Evolutionary conservation across 1,140 invertebrate genomes (phyloP), one percentile per base, ranked within the genome.

Genomic region (Scaptomyza montana): DNA sequence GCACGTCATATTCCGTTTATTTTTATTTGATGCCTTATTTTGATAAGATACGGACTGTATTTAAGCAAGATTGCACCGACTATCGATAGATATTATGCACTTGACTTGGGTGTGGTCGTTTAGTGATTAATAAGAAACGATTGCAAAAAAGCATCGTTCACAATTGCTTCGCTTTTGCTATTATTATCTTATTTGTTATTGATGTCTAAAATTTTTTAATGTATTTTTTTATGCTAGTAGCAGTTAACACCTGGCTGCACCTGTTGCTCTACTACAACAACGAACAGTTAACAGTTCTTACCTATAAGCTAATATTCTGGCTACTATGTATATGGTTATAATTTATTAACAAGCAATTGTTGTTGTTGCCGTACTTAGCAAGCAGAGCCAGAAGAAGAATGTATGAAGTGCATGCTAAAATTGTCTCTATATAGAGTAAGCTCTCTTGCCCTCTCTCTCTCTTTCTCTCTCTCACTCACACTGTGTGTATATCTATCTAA

Each of bases 61-160:
- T 43, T n/a, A 33, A 30, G 55, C 55, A 46, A 57, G 53, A 57
- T 43, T 65, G 53, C 16, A 7, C 25, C 10, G 36, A 19, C 33
- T 68, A 67, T 67, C 64, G 55, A 65, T 62, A 49, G 19, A 46
- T 6, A 54, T 9, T 68, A 68, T 50, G 21, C 21, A 73, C 70
- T 73, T 73, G 56, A 68, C 70, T 73, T 73, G 70, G 64, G 64
- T 56, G 70, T 68, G 70, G 56, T 45, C 70, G 61, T 12, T 73
- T 64, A 43, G 49, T 16, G 16, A 16, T 43, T 43, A 61, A 7
- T 30, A 30, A 30, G 30, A 30, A 30, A 6, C 30, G 30, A 30
- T 30, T 30, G 30, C 21, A 25, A 30, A 30, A 30, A 7, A 1
- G 30, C 0, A 30, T 25, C 21, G 21, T 25, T 2, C 21, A 25